phyloP scores from a whole-genome alignment of 2,888 invertebrate species.

The Drosophila paracracens region DNA sequence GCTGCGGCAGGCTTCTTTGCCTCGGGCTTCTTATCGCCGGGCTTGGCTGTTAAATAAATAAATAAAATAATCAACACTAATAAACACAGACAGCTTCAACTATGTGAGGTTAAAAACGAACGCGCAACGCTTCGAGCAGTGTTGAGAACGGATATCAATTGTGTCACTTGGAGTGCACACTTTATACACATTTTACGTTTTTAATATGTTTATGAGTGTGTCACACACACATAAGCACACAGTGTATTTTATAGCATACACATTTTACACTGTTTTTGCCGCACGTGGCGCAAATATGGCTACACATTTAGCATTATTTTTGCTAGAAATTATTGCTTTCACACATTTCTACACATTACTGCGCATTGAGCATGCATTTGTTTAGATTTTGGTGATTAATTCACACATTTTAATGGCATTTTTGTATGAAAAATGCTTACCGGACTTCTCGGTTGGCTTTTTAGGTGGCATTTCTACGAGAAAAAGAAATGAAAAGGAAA shows the following conservation, averaged over 20 bases:
- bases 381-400: slow-evolving; percentile 42
- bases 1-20: slow-evolving; percentile 85
- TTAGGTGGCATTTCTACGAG: slow-evolving; percentile 92
- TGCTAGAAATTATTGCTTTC: slow-evolving; percentile 37
- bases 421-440: slow-evolving; percentile 86
- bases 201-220: not conserved
- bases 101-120: slow-evolving; percentile 70
- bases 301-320: slow-evolving; percentile 33
- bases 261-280: slow-evolving; percentile 33
- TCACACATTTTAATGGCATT: slow-evolving; percentile 54
- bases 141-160: not conserved
- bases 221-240: not conserved
- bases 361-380: slow-evolving; percentile 25
- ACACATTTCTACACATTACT: slow-evolving; percentile 19
- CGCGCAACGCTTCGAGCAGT: slow-evolving; percentile 21
- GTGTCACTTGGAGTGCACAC: not conserved
- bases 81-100: slow-evolving; percentile 53
- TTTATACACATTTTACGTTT: not conserved
- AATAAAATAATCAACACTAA: slow-evolving; percentile 26
- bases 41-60: slow-evolving; percentile 85
- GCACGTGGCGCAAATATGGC: slow-evolving; percentile 69
- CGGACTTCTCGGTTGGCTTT: slow-evolving; percentile 94
- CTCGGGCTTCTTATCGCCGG: slow-evolving; percentile 87
- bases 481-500: slow-evolving; percentile 85
- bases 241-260: not conserved